Percentiles rank a stretch among this genome's conserved stretches.
These are phyloP conservation scores for Drosophila basisetae DNA, from an alignment of 2,888 invertebrate species.

Conservation along the genomic window DNA sequence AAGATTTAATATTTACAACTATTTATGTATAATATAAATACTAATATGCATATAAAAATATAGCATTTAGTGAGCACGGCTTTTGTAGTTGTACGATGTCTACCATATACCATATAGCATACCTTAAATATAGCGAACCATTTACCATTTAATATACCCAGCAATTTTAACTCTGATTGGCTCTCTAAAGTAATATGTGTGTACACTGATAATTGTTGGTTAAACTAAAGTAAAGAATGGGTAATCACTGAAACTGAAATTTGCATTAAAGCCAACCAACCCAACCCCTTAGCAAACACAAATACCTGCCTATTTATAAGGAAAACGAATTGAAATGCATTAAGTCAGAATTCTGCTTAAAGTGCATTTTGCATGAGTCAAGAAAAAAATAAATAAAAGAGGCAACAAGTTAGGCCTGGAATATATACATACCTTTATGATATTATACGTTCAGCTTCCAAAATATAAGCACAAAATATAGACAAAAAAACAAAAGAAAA, in stretches of 20 bases:
- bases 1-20: constrained; percentile 70
- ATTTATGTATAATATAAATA: constrained; percentile 33
- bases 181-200: constrained; percentile 19
- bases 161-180: constrained; percentile 16
- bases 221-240: neutral
- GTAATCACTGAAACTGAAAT: neutral
- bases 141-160: constrained; percentile 2
- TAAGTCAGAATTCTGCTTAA: neutral
- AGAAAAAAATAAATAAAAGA: neutral
- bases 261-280: neutral
- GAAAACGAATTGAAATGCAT: constrained; percentile 1
- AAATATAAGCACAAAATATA: neutral
- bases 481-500: constrained; percentile 4
- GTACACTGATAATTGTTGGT: constrained; percentile 22
- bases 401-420: neutral
- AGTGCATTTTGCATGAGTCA: neutral
- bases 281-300: constrained; percentile 6
- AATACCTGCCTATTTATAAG: constrained; percentile 4
- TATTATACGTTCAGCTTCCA: constrained; percentile 51
- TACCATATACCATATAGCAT: constrained; percentile 41
- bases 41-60: constrained; percentile 20
- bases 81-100: constrained; percentile 59
- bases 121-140: constrained; percentile 10
- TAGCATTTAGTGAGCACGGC: constrained; percentile 61
- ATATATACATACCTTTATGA: constrained; percentile 26